Base-by-base conservation (phyloP, 2,797 vertebrate genomes). In the Sebastes cheni region DNA sequence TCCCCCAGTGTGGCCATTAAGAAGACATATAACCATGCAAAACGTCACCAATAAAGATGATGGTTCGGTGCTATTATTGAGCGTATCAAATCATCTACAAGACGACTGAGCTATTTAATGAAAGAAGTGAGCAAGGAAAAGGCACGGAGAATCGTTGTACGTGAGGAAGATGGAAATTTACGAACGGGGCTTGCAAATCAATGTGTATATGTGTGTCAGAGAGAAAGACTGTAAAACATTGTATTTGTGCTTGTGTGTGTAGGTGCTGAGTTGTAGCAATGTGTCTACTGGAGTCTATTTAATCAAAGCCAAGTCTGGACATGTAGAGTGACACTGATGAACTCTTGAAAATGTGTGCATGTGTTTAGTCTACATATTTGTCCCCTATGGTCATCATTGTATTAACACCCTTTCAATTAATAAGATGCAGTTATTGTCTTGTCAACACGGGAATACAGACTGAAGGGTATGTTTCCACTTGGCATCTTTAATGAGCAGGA, bases 31-130 rank as follows among this genome's bases (percentile, higher is more conserved):
- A 75, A 84, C 72, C 71, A 85, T 69, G 67, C 70, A 81, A 78
- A 88, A 82, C 46, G 61, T 85, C 86, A 87, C 55, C 75, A 64
- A 74, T 89, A 89, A 90, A 88, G 86, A 86, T 85, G 88, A 89
- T 81, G 36, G 39, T 54, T 64, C 50, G 39, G 67, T 39, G 80
- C 70, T 80, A 60, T 88, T 87, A 84, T 72, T 79, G 82, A 89
- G 68, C n/a, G 3, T 75, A 84, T 86, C 78, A 81, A 70, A 82
- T 88, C 81, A 87, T 79, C 75, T 80, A 56, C 27, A 72, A 72
- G 84, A 87, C 18, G 80, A 78, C 77, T 58, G 77, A 77, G 66
- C 9, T 77, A 36, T 85, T 87, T 78, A 80, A 83, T 79, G 80
- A 79, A 78, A 72, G 50, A 32, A 54, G 52, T n/a, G 39, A 80